phyloP scores from a whole-genome alignment of 2,888 invertebrate species.

The Trichogramma evanescens region DNA sequence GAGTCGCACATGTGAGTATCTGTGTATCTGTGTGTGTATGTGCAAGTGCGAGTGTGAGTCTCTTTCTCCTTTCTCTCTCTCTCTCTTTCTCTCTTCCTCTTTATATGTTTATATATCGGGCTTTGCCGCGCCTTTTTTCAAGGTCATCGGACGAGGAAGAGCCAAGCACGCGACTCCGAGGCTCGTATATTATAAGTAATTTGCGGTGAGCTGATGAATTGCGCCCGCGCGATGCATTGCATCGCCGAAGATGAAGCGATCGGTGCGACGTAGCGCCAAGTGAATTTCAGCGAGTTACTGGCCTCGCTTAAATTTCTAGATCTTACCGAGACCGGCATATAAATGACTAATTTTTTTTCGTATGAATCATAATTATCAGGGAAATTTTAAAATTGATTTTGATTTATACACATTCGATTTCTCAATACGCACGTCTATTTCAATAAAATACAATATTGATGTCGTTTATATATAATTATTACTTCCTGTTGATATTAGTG shows the following conservation, averaged over 20 bases:
- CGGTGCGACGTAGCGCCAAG: not conserved
- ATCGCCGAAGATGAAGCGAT: not conserved
- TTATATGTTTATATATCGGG: not conserved
- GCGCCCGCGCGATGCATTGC: slow-evolving; percentile 16
- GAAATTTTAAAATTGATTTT: too few species aligned
- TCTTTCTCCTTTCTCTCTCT: not conserved
- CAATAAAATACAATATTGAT: too few species aligned
- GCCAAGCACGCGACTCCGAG: not conserved
- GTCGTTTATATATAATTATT: too few species aligned
- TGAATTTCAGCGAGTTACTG: not conserved
- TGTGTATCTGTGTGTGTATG: too few species aligned
- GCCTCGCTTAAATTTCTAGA: too few species aligned
- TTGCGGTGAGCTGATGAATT: slow-evolving; percentile 15
- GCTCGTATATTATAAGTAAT: not conserved
- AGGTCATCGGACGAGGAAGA: slow-evolving; percentile 2
- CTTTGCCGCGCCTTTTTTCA: slow-evolving; percentile 14
- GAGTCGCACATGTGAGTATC: not conserved
- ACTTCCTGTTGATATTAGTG: too few species aligned
- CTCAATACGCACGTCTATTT: too few species aligned
- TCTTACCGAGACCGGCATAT: too few species aligned
- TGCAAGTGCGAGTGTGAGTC: too few species aligned
- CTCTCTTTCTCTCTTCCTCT: not conserved
- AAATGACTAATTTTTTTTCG: too few species aligned
- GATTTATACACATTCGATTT: too few species aligned
- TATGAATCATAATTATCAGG: too few species aligned